Conservation (phyloP, 2,113 vertebrate species). For the Myrmecobius fasciatus region DNA sequence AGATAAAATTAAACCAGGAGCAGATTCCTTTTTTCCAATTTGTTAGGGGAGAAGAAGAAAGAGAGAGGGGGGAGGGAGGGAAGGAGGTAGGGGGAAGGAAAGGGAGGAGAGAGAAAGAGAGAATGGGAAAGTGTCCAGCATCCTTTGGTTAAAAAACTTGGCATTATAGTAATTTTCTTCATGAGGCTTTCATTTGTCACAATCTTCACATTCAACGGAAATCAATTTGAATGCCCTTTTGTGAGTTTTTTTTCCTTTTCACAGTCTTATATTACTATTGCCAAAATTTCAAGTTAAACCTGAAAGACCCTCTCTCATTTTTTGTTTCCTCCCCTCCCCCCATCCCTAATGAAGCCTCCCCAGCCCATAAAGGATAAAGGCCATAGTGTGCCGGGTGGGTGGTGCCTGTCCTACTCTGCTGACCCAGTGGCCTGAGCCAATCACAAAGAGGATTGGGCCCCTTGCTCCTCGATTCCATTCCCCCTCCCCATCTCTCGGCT, state of each 20-base stretch:
- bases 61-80: no score
- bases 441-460: conserved; percentile 45
- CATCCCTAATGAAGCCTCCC: conserved; percentile 12
- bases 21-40: background rate
- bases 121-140: conserved; percentile 24
- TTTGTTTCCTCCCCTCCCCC: background rate
- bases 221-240: conserved; percentile 75
- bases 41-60: no score
- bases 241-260: conserved; percentile 57
- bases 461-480: background rate
- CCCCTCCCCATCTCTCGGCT: conserved; percentile 28
- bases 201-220: conserved; percentile 70
- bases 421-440: conserved; percentile 81
- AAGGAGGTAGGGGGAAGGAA: no score
- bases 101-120: background rate
- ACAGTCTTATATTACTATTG: conserved; percentile 58
- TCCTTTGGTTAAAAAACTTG: conserved; percentile 55
- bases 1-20: conserved; percentile 30
- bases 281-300: conserved; percentile 66
- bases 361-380: conserved; percentile 53
- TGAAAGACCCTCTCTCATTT: conserved; percentile 75
- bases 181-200: conserved; percentile 62
- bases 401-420: conserved; percentile 67
- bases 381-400: background rate
- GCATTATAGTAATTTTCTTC: conserved; percentile 47